Percentiles rank a stretch among this genome's conserved stretches.
These are phyloP conservation scores for Nephrotoma flavescens DNA, from an alignment of 2,888 invertebrate species.

Conservation along the genomic window DNA sequence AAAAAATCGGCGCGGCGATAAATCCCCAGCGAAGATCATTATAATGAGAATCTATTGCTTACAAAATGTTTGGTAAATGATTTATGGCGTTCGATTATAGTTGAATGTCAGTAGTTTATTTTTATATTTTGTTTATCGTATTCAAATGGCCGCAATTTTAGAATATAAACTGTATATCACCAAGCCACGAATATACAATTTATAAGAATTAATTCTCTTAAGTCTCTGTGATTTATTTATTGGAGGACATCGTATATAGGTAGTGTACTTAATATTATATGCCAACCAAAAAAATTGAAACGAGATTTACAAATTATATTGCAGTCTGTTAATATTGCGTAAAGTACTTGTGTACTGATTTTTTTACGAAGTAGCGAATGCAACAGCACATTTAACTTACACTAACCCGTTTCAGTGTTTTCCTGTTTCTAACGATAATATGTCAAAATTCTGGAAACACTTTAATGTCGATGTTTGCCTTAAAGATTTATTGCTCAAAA, in stretches of 20 bases:
- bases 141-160: not conserved
- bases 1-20: not conserved
- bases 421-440: too few species aligned
- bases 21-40: not conserved
- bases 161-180: not conserved
- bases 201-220: not conserved
- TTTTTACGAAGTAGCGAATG: not conserved
- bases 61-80: not conserved
- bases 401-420: too few species aligned
- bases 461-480: too few species aligned
- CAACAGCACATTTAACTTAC: not conserved
- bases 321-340: not conserved
- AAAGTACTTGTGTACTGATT: not conserved
- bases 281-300: not conserved
- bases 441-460: too few species aligned
- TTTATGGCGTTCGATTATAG: not conserved
- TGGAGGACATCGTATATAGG: not conserved
- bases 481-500: too few species aligned
- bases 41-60: not conserved
- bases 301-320: not conserved
- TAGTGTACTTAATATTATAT: not conserved
- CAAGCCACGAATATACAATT: not conserved
- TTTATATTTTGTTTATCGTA: not conserved
- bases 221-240: not conserved
- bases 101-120: not conserved